Percentiles rank a stretch among this genome's conserved stretches.
Conservation (phyloP, 2,797 vertebrate species). For the Ataeniobius toweri region DNA sequence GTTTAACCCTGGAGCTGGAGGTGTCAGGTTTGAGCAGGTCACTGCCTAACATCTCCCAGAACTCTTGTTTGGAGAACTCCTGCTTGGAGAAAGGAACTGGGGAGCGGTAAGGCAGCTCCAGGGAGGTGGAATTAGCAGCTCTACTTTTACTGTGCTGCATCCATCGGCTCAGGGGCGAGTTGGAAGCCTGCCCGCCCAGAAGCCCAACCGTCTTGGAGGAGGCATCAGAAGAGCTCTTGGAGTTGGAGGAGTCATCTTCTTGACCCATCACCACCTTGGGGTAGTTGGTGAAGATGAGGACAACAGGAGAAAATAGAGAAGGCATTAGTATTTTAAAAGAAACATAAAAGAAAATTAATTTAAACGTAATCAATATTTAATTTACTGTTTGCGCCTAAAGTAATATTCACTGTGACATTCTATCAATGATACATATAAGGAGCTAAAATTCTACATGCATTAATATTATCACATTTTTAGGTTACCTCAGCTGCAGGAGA, state of each 20-base stretch:
- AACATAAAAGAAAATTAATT: conserved; percentile 72
- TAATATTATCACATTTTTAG: conserved; percentile 61
- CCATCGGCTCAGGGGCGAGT: conserved; percentile 84
- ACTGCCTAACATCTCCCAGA: conserved; percentile 90
- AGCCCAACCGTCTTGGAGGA: conserved; percentile 79
- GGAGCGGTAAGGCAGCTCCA: conserved; percentile 88
- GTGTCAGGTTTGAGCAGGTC: conserved; percentile 78
- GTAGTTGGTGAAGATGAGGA: conserved; percentile 21
- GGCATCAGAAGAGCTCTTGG: conserved; percentile 75
- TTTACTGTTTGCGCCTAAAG: conserved; percentile 66
- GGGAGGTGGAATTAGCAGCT: conserved; percentile 82
- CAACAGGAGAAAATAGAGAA: conserved; percentile 46
- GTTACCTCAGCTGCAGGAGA: conserved; percentile 59
- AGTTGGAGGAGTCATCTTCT: conserved; percentile 79
- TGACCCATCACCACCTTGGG: conserved; percentile 87
- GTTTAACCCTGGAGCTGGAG: conserved; percentile 81
- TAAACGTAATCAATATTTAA: conserved; percentile 77
- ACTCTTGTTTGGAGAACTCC: conserved; percentile 87
- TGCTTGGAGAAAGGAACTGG: conserved; percentile 82
- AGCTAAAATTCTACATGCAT: conserved; percentile 38
- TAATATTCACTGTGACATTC: conserved; percentile 66
- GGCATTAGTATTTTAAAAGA: conserved; percentile 55
- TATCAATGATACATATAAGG: conserved; percentile 64
- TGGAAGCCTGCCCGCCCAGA: conserved; percentile 73
- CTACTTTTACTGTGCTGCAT: conserved; percentile 80